phyloP scores from a whole-genome alignment of 2,888 invertebrate genomes.

The Oxyscelio sp. region DNA sequence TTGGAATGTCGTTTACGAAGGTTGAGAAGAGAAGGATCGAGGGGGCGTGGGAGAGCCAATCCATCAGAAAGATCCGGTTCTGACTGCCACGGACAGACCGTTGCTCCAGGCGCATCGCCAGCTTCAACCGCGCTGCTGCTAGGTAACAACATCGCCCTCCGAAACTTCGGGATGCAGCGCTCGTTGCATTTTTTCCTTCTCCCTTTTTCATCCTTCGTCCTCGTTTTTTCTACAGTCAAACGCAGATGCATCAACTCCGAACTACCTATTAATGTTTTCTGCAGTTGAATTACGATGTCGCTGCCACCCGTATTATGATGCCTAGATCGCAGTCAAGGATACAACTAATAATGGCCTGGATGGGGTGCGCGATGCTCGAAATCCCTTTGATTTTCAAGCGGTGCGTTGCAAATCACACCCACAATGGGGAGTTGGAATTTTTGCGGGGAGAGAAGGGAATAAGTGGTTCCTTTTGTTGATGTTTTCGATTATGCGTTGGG shows the following conservation, averaged over 20 bases:
- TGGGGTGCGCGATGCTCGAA: neutral
- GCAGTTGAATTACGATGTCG: conserved; percentile 62
- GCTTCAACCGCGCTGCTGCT: conserved; percentile 76
- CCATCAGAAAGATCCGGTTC: conserved; percentile 84
- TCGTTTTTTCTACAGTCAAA: conserved; percentile 72
- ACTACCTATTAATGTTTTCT: conserved; percentile 66
- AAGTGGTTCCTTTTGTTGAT: neutral
- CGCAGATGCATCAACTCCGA: conserved; percentile 69
- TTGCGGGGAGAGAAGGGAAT: neutral
- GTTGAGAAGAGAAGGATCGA: conserved; percentile 51
- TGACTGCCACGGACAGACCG: conserved; percentile 85
- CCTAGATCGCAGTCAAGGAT: conserved; percentile 20
- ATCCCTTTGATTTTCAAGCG: conserved; percentile 1
- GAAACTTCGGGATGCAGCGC: conserved; percentile 69
- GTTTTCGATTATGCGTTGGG: neutral
- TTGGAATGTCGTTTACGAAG: conserved; percentile 51
- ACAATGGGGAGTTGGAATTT: neutral
- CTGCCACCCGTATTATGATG: conserved; percentile 34
- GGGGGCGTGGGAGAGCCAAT: conserved; percentile 81
- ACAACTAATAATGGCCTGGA: conserved; percentile 32
- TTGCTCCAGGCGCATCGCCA: conserved; percentile 79
- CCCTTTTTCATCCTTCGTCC: conserved; percentile 16
- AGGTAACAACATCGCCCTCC: conserved; percentile 65
- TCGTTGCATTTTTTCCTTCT: conserved; percentile 27
- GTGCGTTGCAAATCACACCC: conserved; percentile 9